phyloP scores from a whole-genome alignment of 2,113 vertebrate species.

The Datnioides undecimradiatus region DNA sequence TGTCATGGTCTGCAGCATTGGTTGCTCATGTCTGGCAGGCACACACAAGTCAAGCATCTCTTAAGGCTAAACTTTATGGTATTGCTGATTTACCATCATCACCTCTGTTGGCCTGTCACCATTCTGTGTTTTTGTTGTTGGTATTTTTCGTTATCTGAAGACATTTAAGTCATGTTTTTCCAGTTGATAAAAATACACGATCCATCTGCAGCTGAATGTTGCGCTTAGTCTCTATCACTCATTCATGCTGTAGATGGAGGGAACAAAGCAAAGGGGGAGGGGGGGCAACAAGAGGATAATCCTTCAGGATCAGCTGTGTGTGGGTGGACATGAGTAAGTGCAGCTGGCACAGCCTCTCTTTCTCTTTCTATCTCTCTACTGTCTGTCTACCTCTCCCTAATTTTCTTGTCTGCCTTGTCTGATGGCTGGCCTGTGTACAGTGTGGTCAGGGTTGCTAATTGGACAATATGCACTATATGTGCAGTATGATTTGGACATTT shows the following conservation, averaged over 20 bases:
- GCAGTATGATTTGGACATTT: neutral
- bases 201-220: conserved; percentile 42
- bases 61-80: neutral
- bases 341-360: conserved; percentile 59
- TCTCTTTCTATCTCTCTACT: neutral
- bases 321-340: conserved; percentile 80
- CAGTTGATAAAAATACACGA: conserved; percentile 39
- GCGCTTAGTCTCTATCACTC: conserved; percentile 49
- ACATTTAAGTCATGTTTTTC: conserved; percentile 23
- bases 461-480: conserved; percentile 22
- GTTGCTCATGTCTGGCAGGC: neutral
- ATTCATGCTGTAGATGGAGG: conserved; percentile 54
- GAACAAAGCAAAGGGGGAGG: conserved; percentile 31
- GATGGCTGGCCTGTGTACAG: conserved; percentile 28
- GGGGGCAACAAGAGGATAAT: conserved; percentile 62
- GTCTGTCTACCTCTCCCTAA: conserved; percentile 15
- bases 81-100: conserved; percentile 12
- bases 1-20: neutral
- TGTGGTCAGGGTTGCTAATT: conserved; percentile 47
- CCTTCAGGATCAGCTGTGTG: conserved; percentile 84
- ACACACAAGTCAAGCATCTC: neutral
- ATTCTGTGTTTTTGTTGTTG: conserved; percentile 1
- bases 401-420: conserved; percentile 24
- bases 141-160: conserved; percentile 39
- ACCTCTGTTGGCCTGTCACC: conserved; percentile 11